phyloP scores from a whole-genome alignment of 2,113 vertebrate species.

The Pholis gunnellus region DNA sequence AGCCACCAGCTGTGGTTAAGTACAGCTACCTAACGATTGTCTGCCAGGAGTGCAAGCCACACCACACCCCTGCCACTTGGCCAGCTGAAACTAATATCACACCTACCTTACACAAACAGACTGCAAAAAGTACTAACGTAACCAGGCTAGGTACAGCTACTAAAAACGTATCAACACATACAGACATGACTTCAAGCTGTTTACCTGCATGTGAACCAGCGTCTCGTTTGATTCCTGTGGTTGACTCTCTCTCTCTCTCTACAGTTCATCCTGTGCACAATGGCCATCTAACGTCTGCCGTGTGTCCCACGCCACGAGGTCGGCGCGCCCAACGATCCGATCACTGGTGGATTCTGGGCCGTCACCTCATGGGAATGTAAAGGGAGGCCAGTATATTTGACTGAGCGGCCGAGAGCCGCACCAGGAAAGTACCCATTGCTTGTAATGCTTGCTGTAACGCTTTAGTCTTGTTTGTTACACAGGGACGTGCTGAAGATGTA shows the following conservation, averaged over 20 bases:
- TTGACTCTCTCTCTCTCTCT: background rate
- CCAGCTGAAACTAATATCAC: too few relatives aligned
- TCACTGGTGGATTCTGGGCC: constrained; percentile 14
- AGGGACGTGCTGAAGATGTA: constrained; percentile 19
- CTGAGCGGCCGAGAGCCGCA: background rate
- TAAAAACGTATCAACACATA: too few relatives aligned
- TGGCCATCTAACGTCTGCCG: constrained; percentile 81
- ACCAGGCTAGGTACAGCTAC: too few relatives aligned
- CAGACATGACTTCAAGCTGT: too few relatives aligned
- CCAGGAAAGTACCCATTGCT: constrained; percentile 25
- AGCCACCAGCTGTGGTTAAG: too few relatives aligned
- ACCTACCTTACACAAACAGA: too few relatives aligned
- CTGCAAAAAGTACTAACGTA: too few relatives aligned
- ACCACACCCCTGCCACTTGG: too few relatives aligned
- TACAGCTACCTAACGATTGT: too few relatives aligned
- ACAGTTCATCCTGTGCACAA: constrained; percentile 88
- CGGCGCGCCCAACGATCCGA: background rate
- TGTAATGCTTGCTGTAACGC: constrained; percentile 58
- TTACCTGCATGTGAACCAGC: too few relatives aligned
- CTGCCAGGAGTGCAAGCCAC: too few relatives aligned
- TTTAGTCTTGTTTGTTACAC: constrained; percentile 48
- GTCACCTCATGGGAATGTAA: constrained; percentile 25
- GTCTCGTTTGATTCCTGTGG: too few relatives aligned
- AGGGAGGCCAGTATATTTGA: constrained; percentile 57
- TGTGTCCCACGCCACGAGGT: constrained; percentile 4